Conservation (phyloP, 1,140 invertebrate species). For the Drosophila albomicans region DNA sequence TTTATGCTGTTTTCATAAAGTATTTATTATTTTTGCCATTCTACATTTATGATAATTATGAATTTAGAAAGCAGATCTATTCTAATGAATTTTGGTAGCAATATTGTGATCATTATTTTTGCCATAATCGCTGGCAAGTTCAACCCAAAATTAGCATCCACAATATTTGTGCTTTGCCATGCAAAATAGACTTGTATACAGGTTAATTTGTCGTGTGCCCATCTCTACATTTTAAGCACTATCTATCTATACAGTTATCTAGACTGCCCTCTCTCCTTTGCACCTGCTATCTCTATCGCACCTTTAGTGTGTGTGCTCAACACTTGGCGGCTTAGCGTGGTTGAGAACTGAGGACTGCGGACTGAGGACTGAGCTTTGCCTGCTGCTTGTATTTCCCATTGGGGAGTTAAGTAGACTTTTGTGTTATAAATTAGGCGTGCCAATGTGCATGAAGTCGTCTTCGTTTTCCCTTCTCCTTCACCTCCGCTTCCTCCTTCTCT, state of each 20-base stretch:
- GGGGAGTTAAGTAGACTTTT: slow-evolving; percentile 77
- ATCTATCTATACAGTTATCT: slow-evolving; percentile 8
- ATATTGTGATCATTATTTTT: no score
- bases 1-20: no score
- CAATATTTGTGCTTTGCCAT: no score
- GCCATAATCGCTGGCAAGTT: no score
- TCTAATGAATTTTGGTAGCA: no score
- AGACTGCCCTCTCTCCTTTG: slow-evolving; percentile 10
- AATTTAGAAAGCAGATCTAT: no score
- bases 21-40: no score
- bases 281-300: background rate
- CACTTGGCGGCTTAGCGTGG: slow-evolving; percentile 57
- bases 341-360: background rate
- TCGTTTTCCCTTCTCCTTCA: background rate
- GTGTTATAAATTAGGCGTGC: slow-evolving; percentile 78
- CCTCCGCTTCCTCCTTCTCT: background rate
- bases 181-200: no score
- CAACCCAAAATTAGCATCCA: no score
- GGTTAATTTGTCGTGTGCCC: background rate
- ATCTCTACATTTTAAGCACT: background rate
- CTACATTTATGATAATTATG: no score
- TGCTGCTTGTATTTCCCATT: slow-evolving; percentile 50
- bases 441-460: slow-evolving; percentile 59
- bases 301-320: background rate
- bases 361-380: no score